These are phyloP conservation scores for Crioceris asparagi DNA, from an alignment of 2,888 invertebrate species.

Conservation along the genomic window DNA sequence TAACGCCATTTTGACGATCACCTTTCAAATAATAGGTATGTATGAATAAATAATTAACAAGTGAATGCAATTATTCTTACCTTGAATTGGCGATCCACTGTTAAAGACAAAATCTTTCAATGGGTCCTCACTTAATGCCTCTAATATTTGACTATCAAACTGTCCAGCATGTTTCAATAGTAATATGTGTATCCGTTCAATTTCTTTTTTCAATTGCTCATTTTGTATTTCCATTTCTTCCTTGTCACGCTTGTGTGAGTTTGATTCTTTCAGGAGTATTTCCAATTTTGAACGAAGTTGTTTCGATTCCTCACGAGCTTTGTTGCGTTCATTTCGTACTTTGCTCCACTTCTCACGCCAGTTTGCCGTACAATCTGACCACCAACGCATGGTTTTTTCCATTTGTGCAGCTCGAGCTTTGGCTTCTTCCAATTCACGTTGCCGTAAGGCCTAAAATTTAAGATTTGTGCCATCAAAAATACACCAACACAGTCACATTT, in stretches of 20 bases:
- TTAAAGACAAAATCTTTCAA: conserved; percentile 36
- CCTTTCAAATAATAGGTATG: too few relatives aligned
- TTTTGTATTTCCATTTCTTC: conserved; percentile 68
- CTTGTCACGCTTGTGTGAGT: conserved; percentile 64
- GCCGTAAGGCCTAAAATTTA: conserved; percentile 44
- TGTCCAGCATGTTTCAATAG: conserved; percentile 60
- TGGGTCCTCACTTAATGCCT: conserved; percentile 40
- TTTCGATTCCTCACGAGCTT: conserved; percentile 82
- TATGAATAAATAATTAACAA: too few relatives aligned
- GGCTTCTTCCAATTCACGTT: conserved; percentile 86
- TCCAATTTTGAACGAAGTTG: conserved; percentile 73
- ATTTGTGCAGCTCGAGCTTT: conserved; percentile 91
- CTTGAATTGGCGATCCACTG: conserved; percentile 28
- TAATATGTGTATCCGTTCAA: conserved; percentile 64
- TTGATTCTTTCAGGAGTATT: conserved; percentile 62
- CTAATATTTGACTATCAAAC: conserved; percentile 47
- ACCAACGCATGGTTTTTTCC: conserved; percentile 99
- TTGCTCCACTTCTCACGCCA: conserved; percentile 96
- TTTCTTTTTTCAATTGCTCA: conserved; percentile 65
- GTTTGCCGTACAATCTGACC: conserved; percentile 95
- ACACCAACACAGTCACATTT: too few relatives aligned
- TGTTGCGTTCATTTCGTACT: conserved; percentile 85
- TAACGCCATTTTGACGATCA: conserved; percentile 19
- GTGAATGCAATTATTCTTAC: conserved; percentile 28
- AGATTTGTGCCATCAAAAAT: background rate